A percentile compares a stretch with the other conserved stretches of the same genome.
Conservation (phyloP, 1,140 invertebrate genomes). For the Anagrus nilaparvatae region DNA sequence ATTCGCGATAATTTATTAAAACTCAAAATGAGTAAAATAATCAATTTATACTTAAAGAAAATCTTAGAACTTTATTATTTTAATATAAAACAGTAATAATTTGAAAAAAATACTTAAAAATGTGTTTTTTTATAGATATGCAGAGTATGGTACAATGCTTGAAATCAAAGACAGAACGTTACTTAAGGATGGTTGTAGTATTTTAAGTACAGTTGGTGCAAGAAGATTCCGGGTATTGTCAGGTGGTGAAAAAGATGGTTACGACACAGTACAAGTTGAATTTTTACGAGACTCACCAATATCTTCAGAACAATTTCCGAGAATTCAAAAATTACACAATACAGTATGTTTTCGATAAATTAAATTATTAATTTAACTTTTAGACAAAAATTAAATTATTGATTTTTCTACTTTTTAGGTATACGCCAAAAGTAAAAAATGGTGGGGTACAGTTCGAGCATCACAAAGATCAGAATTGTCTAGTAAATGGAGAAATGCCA, state of each 20-base stretch:
- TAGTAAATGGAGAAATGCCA: conserved; percentile 73
- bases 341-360: conserved; percentile 34
- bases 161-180: conserved; percentile 78
- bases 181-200: conserved; percentile 75
- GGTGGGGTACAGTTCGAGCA: conserved; percentile 61
- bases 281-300: conserved; percentile 60
- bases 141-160: conserved; percentile 66
- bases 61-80: too few species aligned
- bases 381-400: too few species aligned
- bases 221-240: conserved; percentile 71
- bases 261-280: conserved; percentile 73
- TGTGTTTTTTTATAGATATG: conserved; percentile 51
- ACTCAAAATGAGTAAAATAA: too few species aligned
- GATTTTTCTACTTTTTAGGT: too few species aligned
- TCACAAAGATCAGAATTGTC: conserved; percentile 55
- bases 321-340: conserved; percentile 54
- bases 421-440: conserved; percentile 53
- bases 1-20: too few species aligned
- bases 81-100: too few species aligned
- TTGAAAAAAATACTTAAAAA: too few species aligned
- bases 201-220: conserved; percentile 74
- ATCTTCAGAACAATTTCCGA: conserved; percentile 41
- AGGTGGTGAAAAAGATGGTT: conserved; percentile 73
- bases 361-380: neutral
- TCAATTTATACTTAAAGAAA: too few species aligned